phyloP scores from a whole-genome alignment of 2,888 invertebrate genomes.

The Onthophagus sagittarius region DNA sequence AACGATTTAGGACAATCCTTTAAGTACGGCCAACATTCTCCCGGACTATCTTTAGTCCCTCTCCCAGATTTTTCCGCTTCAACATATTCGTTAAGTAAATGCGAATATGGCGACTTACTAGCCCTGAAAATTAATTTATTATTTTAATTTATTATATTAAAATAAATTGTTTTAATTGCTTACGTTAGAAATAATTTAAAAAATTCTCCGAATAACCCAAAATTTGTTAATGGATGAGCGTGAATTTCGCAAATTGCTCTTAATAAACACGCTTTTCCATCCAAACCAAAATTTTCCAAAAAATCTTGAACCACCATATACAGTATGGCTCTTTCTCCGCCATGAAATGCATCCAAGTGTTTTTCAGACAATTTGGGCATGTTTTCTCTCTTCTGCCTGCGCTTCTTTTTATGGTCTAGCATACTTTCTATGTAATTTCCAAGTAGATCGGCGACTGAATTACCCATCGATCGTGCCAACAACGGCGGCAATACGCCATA shows the following conservation, averaged over 20 bases:
- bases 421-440: conserved; percentile 72
- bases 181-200: conserved; percentile 80
- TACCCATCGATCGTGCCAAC: conserved; percentile 71
- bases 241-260: conserved; percentile 85
- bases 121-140: conserved; percentile 55
- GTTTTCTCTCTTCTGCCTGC: conserved; percentile 22
- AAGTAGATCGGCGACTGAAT: conserved; percentile 64
- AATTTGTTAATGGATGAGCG: conserved; percentile 71
- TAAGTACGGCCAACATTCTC: conserved; percentile 84
- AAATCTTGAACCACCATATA: conserved; percentile 78
- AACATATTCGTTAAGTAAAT: conserved; percentile 71
- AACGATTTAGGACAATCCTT: conserved; percentile 78
- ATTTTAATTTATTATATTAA: neutral
- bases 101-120: conserved; percentile 75
- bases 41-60: conserved; percentile 52
- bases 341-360: conserved; percentile 61
- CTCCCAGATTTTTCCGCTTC: conserved; percentile 75
- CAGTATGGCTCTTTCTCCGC: conserved; percentile 77
- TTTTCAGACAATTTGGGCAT: conserved; percentile 48
- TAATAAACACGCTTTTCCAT: conserved; percentile 77
- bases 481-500: conserved; percentile 75
- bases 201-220: conserved; percentile 78
- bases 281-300: conserved; percentile 73
- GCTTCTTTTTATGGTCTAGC: conserved; percentile 57
- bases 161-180: conserved; percentile 37